These are phyloP conservation scores for Xanthia icteritia DNA, from an alignment of 2,888 invertebrate species.

Conservation along the genomic window DNA sequence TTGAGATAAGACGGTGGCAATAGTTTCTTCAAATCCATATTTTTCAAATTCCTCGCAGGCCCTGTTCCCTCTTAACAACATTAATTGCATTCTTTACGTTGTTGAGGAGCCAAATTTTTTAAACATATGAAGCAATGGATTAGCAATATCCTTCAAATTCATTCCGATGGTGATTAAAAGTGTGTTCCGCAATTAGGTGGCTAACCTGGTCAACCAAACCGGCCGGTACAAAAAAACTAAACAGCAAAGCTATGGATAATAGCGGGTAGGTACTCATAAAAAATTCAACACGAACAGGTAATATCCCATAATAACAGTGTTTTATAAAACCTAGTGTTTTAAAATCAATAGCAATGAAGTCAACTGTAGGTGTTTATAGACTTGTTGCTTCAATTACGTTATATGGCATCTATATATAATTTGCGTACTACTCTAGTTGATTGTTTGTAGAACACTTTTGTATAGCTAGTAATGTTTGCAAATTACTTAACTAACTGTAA, in stretches of 20 bases:
- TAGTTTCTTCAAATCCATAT: no score
- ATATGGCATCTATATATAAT: conserved; percentile 4
- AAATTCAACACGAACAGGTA: conserved; percentile 12
- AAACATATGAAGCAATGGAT: no score
- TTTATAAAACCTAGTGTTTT: conserved; percentile 3
- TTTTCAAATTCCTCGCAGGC: no score
- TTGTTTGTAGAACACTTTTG: conserved; percentile 23
- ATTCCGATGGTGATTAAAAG: no score
- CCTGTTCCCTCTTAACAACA: no score
- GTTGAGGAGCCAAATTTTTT: no score
- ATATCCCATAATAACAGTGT: neutral
- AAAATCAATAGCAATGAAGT: conserved; percentile 23
- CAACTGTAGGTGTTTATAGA: neutral
- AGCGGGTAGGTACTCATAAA: neutral
- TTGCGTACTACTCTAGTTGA: conserved; percentile 29
- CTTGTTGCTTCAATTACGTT: conserved; percentile 32
- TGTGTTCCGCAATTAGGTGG: no score
- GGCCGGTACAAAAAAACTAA: no score
- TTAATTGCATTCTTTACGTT: no score
- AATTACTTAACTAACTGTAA: conserved; percentile 23
- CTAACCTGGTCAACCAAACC: no score
- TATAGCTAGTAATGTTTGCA: neutral
- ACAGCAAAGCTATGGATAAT: neutral
- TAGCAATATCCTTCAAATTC: no score
- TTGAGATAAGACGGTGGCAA: no score